phyloP scores from a whole-genome alignment of 1,140 invertebrate species.

The Drosophila pallidifrons region DNA sequence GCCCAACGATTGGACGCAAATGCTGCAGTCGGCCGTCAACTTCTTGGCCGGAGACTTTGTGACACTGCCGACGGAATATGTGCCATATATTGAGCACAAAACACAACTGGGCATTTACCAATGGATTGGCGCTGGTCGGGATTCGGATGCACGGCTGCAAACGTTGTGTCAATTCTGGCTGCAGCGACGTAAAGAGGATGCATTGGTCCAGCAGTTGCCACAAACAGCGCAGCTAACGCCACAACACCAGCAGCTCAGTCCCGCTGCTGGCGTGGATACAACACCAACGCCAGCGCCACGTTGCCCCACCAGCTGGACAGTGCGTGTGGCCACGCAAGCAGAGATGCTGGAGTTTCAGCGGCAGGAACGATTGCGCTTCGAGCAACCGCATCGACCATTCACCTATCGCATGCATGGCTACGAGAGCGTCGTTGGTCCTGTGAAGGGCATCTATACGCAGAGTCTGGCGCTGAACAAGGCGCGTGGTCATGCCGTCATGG shows the following conservation, averaged over 20 bases:
- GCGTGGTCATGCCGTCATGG: conserved; percentile 93
- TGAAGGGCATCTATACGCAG: conserved; percentile 93
- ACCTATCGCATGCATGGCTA: conserved; percentile 94
- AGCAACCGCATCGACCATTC: conserved; percentile 93
- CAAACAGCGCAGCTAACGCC: conserved; percentile 8
- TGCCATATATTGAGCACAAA: conserved; percentile 97
- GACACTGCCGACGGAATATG: conserved; percentile 94
- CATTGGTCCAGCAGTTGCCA: conserved; percentile 4
- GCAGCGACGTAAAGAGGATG: conserved; percentile 86
- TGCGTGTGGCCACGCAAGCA: conserved; percentile 90
- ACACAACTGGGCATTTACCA: conserved; percentile 90
- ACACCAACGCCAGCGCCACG: conserved; percentile 87
- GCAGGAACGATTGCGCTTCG: conserved; percentile 90
- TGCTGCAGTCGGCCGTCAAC: conserved; percentile 92
- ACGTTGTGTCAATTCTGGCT: conserved; percentile 92
- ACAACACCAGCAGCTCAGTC: conserved; percentile 24
- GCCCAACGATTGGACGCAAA: conserved; percentile 90
- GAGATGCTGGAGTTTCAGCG: conserved; percentile 92
- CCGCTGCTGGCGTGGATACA: conserved; percentile 2
- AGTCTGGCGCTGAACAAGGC: conserved; percentile 86
- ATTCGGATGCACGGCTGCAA: conserved; percentile 92
- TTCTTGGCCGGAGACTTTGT: conserved; percentile 95
- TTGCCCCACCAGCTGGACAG: conserved; percentile 91
- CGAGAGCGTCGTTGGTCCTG: conserved; percentile 94
- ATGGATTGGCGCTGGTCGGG: conserved; percentile 97